Conservation (phyloP, 2,113 vertebrate species). For the Muntiacus reevesi region DNA sequence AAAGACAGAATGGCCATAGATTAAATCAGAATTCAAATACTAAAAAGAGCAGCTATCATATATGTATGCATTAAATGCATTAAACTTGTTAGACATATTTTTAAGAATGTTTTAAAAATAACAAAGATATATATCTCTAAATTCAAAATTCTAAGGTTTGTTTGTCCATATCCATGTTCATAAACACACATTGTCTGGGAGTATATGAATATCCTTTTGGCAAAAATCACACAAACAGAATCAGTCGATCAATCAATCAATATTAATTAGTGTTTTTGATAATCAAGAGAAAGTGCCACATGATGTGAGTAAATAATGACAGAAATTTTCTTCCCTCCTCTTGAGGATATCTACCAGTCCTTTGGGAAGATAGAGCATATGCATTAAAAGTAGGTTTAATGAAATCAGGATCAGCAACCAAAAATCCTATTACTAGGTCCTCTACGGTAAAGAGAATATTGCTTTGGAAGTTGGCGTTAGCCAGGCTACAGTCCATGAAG, state of each 20-base stretch:
- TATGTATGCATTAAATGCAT: background rate
- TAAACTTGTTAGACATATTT: background rate
- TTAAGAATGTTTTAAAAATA: background rate
- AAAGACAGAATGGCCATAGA: background rate
- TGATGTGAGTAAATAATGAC: background rate
- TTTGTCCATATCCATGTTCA: background rate
- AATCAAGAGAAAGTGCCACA: background rate
- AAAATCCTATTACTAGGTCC: background rate
- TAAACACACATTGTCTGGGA: background rate
- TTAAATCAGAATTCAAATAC: background rate
- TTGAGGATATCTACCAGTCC: background rate
- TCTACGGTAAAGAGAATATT: background rate
- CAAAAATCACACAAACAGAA: background rate
- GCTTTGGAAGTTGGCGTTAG: background rate
- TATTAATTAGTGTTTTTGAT: background rate
- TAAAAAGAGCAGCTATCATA: background rate
- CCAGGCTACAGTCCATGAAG: background rate
- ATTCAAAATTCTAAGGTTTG: background rate
- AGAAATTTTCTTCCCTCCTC: background rate
- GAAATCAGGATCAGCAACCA: background rate
- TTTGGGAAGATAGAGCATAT: background rate
- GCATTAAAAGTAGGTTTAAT: background rate
- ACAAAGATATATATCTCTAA: background rate
- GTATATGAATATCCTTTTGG: background rate
- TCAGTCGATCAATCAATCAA: background rate